Evolutionary conservation across 2,797 vertebrate species (phyloP).

Genomic region (Pelochelys cantorii): DNA sequence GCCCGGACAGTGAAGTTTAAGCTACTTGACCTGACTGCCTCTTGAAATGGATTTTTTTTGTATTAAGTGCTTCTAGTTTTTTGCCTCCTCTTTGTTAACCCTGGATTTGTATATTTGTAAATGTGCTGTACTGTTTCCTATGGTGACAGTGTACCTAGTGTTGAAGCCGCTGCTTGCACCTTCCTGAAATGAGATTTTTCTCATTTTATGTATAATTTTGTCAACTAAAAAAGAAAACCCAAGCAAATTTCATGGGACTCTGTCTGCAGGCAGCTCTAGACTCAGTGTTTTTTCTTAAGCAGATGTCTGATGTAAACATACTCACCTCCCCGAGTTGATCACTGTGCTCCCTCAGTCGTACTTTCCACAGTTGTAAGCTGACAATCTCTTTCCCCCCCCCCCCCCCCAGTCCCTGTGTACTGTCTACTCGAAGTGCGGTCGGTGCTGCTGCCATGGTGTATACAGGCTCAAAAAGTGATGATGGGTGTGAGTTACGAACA

Average conservation of each 20-base stretch:
- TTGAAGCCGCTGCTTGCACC: conserved; percentile 76
- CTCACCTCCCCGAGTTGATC: background rate
- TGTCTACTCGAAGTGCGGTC: too few relatives aligned
- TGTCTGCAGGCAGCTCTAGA: background rate
- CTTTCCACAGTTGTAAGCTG: too few relatives aligned
- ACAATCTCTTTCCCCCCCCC: too few relatives aligned
- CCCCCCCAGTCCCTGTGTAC: too few relatives aligned
- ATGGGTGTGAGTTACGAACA: too few relatives aligned
- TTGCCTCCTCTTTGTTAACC: conserved; percentile 70
- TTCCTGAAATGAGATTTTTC: conserved; percentile 80
- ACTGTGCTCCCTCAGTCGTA: fast-evolving
- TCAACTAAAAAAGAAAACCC: conserved; percentile 67
- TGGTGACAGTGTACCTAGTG: conserved; percentile 78
- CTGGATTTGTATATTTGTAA: conserved; percentile 79
- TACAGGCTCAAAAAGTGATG: too few relatives aligned
- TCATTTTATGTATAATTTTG: conserved; percentile 81
- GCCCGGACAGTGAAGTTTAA: conserved; percentile 72
- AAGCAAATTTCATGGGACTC: conserved; percentile 80
- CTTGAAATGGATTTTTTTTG: conserved; percentile 50
- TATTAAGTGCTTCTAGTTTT: conserved; percentile 61
- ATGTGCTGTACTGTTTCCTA: conserved; percentile 78
- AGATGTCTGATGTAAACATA: background rate
- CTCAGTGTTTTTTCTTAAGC: background rate
- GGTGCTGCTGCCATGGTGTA: too few relatives aligned
- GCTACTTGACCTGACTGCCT: conserved; percentile 68